phyloP scores from a whole-genome alignment of 2,797 vertebrate genomes.

The Siniperca undulata region DNA sequence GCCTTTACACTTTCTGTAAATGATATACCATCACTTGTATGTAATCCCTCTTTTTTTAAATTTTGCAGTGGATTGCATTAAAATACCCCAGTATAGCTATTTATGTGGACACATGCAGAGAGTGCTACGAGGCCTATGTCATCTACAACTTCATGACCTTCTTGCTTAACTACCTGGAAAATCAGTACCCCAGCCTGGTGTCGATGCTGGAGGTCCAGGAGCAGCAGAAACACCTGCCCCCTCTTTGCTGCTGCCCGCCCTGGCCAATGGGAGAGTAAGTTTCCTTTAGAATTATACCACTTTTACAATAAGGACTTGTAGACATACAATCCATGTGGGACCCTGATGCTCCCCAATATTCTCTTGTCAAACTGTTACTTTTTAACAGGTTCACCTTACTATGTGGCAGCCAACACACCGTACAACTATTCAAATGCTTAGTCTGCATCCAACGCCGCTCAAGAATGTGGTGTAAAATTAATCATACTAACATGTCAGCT shows the following conservation, averaged over 20 bases:
- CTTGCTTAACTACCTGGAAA: constrained; percentile 95
- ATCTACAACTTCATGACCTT: constrained; percentile 99
- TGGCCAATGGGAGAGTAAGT: constrained; percentile 99
- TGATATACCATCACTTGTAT: background rate
- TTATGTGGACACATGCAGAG: constrained; percentile 98
- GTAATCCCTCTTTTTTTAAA: background rate
- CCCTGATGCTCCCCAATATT: background rate
- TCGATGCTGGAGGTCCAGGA: constrained; percentile 97
- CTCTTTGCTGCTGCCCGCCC: constrained; percentile 95
- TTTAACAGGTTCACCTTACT: background rate
- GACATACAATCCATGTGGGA: background rate
- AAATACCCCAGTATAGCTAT: constrained; percentile 96
- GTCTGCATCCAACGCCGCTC: background rate
- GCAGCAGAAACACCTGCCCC: constrained; percentile 96
- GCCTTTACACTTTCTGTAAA: background rate
- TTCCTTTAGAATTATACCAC: background rate
- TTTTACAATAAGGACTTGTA: background rate
- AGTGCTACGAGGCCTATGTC: constrained; percentile 99
- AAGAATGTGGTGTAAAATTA: background rate
- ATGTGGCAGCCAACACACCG: background rate
- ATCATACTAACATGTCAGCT: background rate
- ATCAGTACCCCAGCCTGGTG: constrained; percentile 95
- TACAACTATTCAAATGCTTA: background rate
- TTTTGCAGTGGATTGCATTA: constrained; percentile 94
- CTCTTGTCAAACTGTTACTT: background rate